Percentiles rank a stretch among this genome's conserved stretches.
Conservation (phyloP, 2,113 vertebrate genomes). For the Synchiropus splendidus region DNA sequence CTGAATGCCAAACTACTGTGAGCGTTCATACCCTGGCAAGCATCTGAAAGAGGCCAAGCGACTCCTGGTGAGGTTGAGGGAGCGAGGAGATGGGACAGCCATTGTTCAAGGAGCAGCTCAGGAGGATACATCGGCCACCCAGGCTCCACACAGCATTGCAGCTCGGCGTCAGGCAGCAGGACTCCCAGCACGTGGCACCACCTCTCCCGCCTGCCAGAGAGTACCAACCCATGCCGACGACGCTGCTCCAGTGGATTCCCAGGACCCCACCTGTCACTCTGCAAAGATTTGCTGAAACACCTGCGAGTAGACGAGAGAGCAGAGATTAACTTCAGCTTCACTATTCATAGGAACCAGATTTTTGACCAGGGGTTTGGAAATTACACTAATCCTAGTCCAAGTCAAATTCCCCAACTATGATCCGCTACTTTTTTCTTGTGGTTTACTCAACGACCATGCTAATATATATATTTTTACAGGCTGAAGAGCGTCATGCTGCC, state of each 20-base stretch:
- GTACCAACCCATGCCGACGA: conserved; percentile 58
- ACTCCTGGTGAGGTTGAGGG: conserved; percentile 53
- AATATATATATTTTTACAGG: too few relatives aligned
- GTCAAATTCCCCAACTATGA: too few relatives aligned
- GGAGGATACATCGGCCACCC: conserved; percentile 61
- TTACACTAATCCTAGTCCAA: too few relatives aligned
- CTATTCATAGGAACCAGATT: too few relatives aligned
- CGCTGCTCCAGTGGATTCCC: conserved; percentile 64
- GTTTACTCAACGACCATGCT: too few relatives aligned
- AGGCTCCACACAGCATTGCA: conserved; percentile 67
- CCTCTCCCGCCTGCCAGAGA: conserved; percentile 51
- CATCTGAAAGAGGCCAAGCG: conserved; percentile 63
- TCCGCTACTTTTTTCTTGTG: too few relatives aligned
- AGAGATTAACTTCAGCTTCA: too few relatives aligned
- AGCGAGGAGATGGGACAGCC: conserved; percentile 52
- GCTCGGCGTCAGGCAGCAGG: conserved; percentile 60
- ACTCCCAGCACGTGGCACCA: conserved; percentile 61
- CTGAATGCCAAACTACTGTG: too few relatives aligned
- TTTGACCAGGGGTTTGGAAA: too few relatives aligned
- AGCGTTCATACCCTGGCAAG: conserved; percentile 38
- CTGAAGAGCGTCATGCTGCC: too few relatives aligned
- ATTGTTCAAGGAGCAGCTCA: conserved; percentile 35
- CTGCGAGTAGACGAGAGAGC: conserved; percentile 15
- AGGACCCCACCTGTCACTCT: conserved; percentile 62
- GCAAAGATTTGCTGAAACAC: conserved; percentile 51